Evolutionary conservation across 2,888 invertebrate genomes (phyloP).

Genomic region (Cephus pygmeus): DNA sequence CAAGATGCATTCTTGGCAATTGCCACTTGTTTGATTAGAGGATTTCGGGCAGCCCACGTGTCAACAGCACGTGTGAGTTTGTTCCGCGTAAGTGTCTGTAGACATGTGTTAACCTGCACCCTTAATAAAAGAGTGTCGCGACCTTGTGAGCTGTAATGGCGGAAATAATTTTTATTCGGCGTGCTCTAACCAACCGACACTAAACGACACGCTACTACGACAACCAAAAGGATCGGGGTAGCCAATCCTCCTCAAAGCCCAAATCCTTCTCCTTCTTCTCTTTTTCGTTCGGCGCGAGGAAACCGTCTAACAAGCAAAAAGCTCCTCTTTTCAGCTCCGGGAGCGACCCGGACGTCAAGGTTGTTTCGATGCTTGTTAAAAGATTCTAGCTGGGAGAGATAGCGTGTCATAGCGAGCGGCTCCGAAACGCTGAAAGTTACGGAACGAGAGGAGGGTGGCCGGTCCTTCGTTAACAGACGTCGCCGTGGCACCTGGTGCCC

Average conservation of each 20-base stretch:
- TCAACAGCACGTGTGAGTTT: too few species aligned
- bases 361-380: slow-evolving; percentile 53
- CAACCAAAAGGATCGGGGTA: background rate
- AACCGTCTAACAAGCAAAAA: slow-evolving; percentile 57
- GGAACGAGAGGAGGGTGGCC: slow-evolving; percentile 36
- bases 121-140: too few species aligned
- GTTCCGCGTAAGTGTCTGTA: too few species aligned
- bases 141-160: too few species aligned
- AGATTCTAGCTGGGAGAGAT: slow-evolving; percentile 27
- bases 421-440: slow-evolving; percentile 20
- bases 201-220: too few species aligned
- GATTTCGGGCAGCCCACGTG: slow-evolving; percentile 31
- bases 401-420: slow-evolving; percentile 2
- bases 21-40: slow-evolving; percentile 45
- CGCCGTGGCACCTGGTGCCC: slow-evolving; percentile 62
- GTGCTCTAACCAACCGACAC: too few species aligned
- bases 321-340: slow-evolving; percentile 37
- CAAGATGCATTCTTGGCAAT: slow-evolving; percentile 31
- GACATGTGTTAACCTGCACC: too few species aligned
- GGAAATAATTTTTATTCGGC: too few species aligned
- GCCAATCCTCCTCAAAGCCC: slow-evolving; percentile 25
- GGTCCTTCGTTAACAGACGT: slow-evolving; percentile 61
- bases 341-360: slow-evolving; percentile 28
- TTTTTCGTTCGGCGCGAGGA: slow-evolving; percentile 35
- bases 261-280: slow-evolving; percentile 19